Evolutionary conservation across 2,797 vertebrate genomes (phyloP).

Genomic region (Pseudopleuronectes americanus): DNA sequence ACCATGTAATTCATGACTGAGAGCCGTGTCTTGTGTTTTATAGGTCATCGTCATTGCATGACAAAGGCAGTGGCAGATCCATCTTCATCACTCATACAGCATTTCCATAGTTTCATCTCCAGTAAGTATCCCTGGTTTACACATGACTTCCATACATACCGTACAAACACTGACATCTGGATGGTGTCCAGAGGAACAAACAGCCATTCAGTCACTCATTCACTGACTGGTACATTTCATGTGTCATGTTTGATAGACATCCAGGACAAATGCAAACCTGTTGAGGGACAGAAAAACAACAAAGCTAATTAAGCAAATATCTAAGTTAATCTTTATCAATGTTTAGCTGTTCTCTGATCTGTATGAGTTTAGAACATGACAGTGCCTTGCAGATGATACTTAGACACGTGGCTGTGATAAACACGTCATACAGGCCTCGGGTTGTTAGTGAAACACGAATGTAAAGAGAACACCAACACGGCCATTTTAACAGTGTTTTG

Average conservation of each 20-base stretch:
- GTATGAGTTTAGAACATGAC: not conserved
- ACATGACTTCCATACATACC: slow-evolving; percentile 57
- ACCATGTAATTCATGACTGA: slow-evolving; percentile 82
- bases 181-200: not conserved
- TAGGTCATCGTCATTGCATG: slow-evolving; percentile 98
- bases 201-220: slow-evolving; percentile 31
- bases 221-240: slow-evolving; percentile 29
- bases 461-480: too few species aligned
- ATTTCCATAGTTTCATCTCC: slow-evolving; percentile 91
- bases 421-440: not conserved
- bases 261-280: slow-evolving; percentile 26
- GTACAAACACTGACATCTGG: slow-evolving; percentile 29
- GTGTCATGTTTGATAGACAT: slow-evolving; percentile 9
- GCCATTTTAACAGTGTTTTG: too few species aligned
- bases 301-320: not conserved
- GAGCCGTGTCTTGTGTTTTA: slow-evolving; percentile 93
- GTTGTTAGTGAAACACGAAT: too few species aligned
- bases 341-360: not conserved
- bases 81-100: slow-evolving; percentile 88
- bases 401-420: not conserved
- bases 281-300: not conserved
- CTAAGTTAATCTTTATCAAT: not conserved
- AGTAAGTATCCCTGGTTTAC: slow-evolving; percentile 92
- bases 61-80: slow-evolving; percentile 93
- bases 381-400: not conserved